Percentiles rank a stretch among this genome's conserved stretches.
phyloP scores from a whole-genome alignment of 2,113 vertebrate genomes.

The Parus major region DNA sequence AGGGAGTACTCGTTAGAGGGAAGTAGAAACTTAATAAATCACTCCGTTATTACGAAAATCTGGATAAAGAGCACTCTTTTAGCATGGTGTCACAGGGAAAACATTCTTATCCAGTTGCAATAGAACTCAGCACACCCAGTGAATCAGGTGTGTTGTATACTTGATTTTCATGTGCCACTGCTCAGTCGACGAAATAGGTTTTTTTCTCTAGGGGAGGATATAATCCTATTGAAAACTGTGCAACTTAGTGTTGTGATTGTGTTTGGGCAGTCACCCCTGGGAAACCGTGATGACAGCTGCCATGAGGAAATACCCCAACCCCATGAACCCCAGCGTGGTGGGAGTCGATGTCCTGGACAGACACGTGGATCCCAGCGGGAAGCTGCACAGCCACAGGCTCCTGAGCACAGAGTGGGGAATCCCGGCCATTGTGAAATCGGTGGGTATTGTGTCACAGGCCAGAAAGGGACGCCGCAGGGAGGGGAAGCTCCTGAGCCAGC shows the following conservation, averaged over 20 bases:
- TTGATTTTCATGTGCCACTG: rapidly evolving
- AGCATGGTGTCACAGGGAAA: neutral
- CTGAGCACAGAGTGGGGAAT: constrained; percentile 98
- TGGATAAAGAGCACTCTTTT: neutral
- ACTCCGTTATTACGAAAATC: rapidly evolving
- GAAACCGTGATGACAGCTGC: constrained; percentile 94
- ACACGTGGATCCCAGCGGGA: constrained; percentile 81
- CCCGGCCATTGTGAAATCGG: constrained; percentile 93
- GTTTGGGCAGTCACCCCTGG: constrained; percentile 88
- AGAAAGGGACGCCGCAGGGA: neutral
- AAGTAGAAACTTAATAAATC: neutral
- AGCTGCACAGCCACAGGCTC: constrained; percentile 90
- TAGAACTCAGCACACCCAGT: rapidly evolving
- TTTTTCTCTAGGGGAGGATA: neutral
- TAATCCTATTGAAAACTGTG: rapidly evolving
- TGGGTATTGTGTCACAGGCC: constrained; percentile 54
- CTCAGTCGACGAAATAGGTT: rapidly evolving
- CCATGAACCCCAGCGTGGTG: constrained; percentile 95
- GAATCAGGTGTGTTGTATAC: too few species aligned
- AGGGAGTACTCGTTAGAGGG: neutral
- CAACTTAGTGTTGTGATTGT: neutral
- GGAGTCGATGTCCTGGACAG: constrained; percentile 94
- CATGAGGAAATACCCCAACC: constrained; percentile 98
- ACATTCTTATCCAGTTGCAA: rapidly evolving
- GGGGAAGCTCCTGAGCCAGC: neutral